Evolutionary conservation across 2,797 vertebrate species (phyloP), one percentile per base, ranked within the genome.

Genomic region (Setipinna tenuifilis): DNA sequence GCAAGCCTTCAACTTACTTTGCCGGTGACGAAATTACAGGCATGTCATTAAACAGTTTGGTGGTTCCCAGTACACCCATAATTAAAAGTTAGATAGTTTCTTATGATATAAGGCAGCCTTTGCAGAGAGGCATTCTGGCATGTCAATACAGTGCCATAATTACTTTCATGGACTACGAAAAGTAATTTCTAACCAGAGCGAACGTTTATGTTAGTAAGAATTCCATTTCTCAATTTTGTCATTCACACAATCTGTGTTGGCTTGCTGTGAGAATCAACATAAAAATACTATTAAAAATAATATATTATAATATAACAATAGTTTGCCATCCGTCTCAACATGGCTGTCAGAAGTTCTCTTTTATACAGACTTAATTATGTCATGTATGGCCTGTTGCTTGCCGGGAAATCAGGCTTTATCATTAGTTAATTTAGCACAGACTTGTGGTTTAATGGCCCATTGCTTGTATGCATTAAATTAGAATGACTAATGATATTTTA

Each of bases 1-100:
- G 71, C 61, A 41, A 81, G 6, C 14, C 44, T n/a, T 0, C 68
- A 80, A 3, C 31, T 25, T 25, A 65, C 61, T 65, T 65, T 78
- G 68, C 28, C 31, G 28, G 68, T 75, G 71, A 78, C 31, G 71
- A 78, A 78, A 78, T 44, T 44, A 78, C 44, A 44, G 71, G 19
- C 31, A 35, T 78, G 6, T 44, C 71, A 19, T 21, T 78, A 17
- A 78, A 19, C 7, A 31, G 71, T 11, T 78, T 78, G 71, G 71
- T 78, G 71, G 19, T 78, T 78, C 71, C 35, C 17, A 44, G 71
- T 21, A 44, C 71, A 44, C 71, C 19, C 35, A 19, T 78, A 10
- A 19, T 75, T 44, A 78, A 78, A 78, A 78, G 71, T 78, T 78
- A 44, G 31, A 44, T 14, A 19, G 71, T 19, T 75, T 75, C 11